phyloP scores from a whole-genome alignment of 2,797 vertebrate species.

The Rhinoraja longicauda region DNA sequence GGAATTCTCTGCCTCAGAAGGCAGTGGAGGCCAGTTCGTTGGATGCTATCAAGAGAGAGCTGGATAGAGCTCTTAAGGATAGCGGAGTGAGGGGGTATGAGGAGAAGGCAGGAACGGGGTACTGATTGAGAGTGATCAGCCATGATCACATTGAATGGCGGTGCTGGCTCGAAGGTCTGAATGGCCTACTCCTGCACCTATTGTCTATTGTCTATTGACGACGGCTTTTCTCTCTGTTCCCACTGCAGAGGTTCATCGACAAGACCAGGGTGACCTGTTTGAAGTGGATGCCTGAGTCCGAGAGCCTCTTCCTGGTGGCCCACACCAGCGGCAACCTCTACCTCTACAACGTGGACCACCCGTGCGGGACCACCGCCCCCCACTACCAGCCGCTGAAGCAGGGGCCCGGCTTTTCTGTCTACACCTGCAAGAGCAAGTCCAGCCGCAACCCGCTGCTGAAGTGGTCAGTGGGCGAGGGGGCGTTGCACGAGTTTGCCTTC shows the following conservation, averaged over 20 bases:
- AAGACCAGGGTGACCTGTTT: conserved; percentile 83
- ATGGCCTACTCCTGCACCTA: too few species aligned
- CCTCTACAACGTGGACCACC: conserved; percentile 80
- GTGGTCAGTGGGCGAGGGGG: conserved; percentile 81
- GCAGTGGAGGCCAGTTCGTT: too few species aligned
- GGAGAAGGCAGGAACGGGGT: too few species aligned
- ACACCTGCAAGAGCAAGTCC: conserved; percentile 78
- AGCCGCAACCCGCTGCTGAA: conserved; percentile 78
- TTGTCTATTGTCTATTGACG: too few species aligned
- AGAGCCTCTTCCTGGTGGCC: conserved; percentile 79
- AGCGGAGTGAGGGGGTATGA: too few species aligned
- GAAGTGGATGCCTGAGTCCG: conserved; percentile 81
- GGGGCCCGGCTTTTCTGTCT: conserved; percentile 81
- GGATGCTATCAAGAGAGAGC: too few species aligned
- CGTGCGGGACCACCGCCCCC: conserved; percentile 64
- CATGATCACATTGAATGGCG: too few species aligned
- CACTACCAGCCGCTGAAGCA: conserved; percentile 79
- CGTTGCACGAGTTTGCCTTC: conserved; percentile 84
- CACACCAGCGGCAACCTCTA: conserved; percentile 87
- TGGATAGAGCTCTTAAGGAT: too few species aligned
- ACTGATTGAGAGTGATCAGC: too few species aligned
- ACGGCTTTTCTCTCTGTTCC: neutral
- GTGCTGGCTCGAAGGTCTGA: too few species aligned
- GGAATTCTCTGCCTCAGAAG: too few species aligned
- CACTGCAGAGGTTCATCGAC: conserved; percentile 77